Conservation (phyloP, 1,140 invertebrate genomes). For the Microplitis mediator region DNA sequence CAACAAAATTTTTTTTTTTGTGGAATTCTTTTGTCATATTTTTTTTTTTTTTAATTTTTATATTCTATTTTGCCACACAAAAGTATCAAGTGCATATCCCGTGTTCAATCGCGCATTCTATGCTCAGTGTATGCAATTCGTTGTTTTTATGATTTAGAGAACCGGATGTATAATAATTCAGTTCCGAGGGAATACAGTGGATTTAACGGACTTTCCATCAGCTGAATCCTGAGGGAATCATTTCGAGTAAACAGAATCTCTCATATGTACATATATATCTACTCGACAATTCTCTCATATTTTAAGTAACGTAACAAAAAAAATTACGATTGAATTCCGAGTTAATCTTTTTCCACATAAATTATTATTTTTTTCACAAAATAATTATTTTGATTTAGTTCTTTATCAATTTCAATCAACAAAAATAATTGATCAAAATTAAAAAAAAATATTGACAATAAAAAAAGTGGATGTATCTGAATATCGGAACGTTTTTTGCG, state of each 20-base stretch:
- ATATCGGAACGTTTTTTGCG: too few relatives aligned
- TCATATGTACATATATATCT: neutral
- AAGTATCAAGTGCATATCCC: neutral
- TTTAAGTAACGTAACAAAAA: too few relatives aligned
- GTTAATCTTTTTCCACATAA: too few relatives aligned
- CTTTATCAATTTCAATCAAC: too few relatives aligned
- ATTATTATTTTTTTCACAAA: too few relatives aligned
- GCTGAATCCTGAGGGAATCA: neutral
- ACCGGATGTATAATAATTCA: neutral
- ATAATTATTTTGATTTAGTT: too few relatives aligned
- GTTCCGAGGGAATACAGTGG: neutral
- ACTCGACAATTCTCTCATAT: too few relatives aligned
- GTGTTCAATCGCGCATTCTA: neutral
- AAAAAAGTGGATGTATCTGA: too few relatives aligned
- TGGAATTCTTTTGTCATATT: neutral
- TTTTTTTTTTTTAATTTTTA: neutral
- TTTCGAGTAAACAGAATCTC: neutral
- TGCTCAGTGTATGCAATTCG: neutral
- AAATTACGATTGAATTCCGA: too few relatives aligned
- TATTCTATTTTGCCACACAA: neutral
- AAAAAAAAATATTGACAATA: too few relatives aligned
- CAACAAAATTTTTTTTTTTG: neutral
- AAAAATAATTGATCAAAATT: too few relatives aligned
- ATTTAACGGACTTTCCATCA: neutral
- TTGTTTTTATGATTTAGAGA: slow-evolving; percentile 11